These are phyloP conservation scores for Cerastoderma edule DNA, from an alignment of 2,888 invertebrate genomes.

Conservation along the genomic window DNA sequence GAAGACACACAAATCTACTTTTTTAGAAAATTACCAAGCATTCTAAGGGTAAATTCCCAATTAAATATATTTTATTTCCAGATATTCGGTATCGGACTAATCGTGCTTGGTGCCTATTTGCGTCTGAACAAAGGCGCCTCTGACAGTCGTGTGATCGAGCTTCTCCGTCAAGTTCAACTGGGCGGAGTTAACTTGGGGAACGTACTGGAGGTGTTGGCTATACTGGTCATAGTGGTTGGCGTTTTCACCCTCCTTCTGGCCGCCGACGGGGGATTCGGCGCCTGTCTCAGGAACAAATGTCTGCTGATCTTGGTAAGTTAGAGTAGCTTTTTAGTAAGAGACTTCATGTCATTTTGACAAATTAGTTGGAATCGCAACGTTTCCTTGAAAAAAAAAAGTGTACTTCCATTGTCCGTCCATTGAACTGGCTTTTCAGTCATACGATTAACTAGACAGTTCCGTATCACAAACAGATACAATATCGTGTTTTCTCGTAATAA, in stretches of 20 bases:
- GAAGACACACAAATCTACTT: no score
- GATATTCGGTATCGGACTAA: conserved; percentile 54
- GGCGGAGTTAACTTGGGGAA: conserved; percentile 54
- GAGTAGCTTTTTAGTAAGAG: not conserved
- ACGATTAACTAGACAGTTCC: no score
- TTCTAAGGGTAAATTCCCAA: no score
- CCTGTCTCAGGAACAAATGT: conserved; percentile 51
- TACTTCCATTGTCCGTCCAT: no score
- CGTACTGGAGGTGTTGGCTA: conserved; percentile 48
- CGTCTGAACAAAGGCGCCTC: conserved; percentile 33
- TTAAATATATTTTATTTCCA: no score
- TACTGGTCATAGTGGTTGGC: conserved; percentile 49
- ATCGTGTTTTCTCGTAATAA: no score
- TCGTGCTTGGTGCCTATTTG: conserved; percentile 43
- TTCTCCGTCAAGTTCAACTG: conserved; percentile 36
- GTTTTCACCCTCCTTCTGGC: conserved; percentile 53
- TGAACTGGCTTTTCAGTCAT: no score
- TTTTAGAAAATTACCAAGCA: no score
- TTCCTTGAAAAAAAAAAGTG: no score
- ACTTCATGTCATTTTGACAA: no score
- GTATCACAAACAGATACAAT: no score
- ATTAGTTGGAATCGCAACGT: no score
- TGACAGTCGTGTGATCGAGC: conserved; percentile 43
- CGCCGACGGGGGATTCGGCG: conserved; percentile 55
- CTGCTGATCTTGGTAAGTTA: conserved; percentile 50